These are phyloP conservation scores for Torymus aiolomorphi DNA, from an alignment of 2,888 invertebrate genomes.

Conservation along the genomic window DNA sequence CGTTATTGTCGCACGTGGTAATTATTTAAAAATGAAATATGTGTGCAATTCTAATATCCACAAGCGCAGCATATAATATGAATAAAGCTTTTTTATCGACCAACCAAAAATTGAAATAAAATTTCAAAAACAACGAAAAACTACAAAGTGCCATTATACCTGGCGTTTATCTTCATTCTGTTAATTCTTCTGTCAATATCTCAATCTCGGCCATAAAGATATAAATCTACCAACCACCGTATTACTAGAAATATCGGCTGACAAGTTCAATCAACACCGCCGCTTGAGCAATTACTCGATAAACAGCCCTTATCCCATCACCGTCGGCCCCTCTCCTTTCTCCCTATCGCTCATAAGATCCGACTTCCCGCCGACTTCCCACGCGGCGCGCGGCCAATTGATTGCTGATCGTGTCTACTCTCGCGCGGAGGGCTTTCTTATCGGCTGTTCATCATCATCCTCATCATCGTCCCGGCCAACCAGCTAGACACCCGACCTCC, in stretches of 20 bases:
- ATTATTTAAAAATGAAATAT: no score
- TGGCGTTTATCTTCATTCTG: no score
- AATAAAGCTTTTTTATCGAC: no score
- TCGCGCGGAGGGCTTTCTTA: constrained; percentile 60
- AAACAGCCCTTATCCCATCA: neutral
- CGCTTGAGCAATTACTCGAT: neutral
- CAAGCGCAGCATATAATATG: no score
- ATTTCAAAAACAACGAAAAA: no score
- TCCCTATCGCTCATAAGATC: constrained; percentile 8
- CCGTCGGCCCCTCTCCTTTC: neutral
- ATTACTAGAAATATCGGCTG: neutral
- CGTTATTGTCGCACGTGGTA: no score
- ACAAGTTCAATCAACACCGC: neutral
- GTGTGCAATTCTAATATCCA: no score
- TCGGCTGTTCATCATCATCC: constrained; percentile 58
- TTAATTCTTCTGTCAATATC: no score
- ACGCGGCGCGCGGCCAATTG: constrained; percentile 26
- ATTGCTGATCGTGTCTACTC: constrained; percentile 59
- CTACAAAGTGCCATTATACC: no score
- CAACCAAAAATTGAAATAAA: no score
- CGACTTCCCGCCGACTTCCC: neutral
- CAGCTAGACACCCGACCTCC: neutral
- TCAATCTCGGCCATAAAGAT: no score
- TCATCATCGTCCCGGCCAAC: constrained; percentile 22
- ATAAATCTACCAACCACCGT: neutral